Evolutionary conservation across 1,140 invertebrate genomes (phyloP), one percentile per base, ranked within the genome.

Genomic region (Drosophila ananassae): DNA sequence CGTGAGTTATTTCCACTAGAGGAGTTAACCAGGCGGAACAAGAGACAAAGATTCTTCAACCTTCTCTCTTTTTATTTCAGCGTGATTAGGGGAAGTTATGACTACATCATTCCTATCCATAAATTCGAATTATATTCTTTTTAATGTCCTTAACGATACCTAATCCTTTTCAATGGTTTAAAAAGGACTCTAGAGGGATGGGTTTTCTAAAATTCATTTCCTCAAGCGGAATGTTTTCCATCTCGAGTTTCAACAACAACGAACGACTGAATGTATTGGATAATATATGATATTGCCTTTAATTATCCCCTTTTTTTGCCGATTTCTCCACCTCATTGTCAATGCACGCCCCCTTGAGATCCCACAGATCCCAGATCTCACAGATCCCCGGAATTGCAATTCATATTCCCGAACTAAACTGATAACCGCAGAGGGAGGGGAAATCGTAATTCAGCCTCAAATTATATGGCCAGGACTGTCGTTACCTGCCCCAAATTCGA

Each of bases 41-140:
- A 57, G 41, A 69, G 63, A 56, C 41, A 67, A 67, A 68, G 66
- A 69, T 69, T n/a, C 41, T 55, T 30, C 22, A 4, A 12, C 13
- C 25, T 30, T n/a, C n/a, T 10, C 39, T 48, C 17, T 24, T 41
- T 9, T 39, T 39, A 39, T 37, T 37, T 37, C 12, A 9, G 3
- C 12, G 34, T 39, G n/a, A 44, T 44, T 32, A 24, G 7, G 41
- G 62, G 24, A 56, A 67, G 62, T 56, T 68, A 68, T 69, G 68
- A 69, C 21, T 28, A 48, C 51, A 56, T 56, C 52, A 41, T 32
- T 32, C 25, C 52, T 32, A 9, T 58, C 44, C 63, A 69, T 69
- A 69, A 69, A 69, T 69, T 69, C 63, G 66, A 68, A 69, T 69
- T 68, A 69, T 69, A 37, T 69, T 50, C 48, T 68, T 32, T 69